Base-by-base conservation (phyloP, 2,113 vertebrate genomes). In the Nyctibius bracteatus region DNA sequence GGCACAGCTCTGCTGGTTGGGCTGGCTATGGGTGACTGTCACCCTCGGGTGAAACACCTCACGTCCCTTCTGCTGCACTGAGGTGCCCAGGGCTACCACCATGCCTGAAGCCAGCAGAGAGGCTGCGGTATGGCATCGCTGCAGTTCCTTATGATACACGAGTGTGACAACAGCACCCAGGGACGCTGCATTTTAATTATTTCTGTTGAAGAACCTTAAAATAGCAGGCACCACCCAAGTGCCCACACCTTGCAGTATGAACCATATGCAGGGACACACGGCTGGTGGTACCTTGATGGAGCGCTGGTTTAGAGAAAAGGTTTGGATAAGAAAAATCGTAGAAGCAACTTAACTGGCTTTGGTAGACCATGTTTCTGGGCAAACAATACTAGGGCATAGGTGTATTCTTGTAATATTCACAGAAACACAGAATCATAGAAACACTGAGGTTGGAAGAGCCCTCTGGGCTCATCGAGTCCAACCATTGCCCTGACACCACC, bases 351-450 rank as follows among this genome's bases (percentile, higher is more conserved):
- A 23, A 8, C 67, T 24, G 61, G 66, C 58, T 72, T 33, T 21
- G 51, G 71, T 12, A 54, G 15, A 23, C 37, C 20, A 35, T 65
- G 77, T 83, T 91, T 37, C 59, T 72, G 65, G 65, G 62, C 89
- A 93, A 70, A 80, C 65, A 83, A 39, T 55, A 4, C 33, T 46
- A 43, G 91, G 81, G 57, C 94, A 85, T 20, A 71, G 54, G 66
- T 5, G 75, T 61, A 55, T 89, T 43, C 86, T 79, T 92, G 73
- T 77, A 94, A 94, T 96, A 96, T 93, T 92, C 95, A 83, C 51
- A 93, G 89, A 68, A 97, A 93, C 91, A 65, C n/a, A n/a, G n/a
- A n/a, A n/a, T n/a, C n/a, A n/a, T n/a, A n/a, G n/a, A n/a, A n/a
- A n/a, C n/a, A n/a, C n/a, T n/a, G n/a, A n/a, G n/a, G n/a, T n/a